Base-by-base conservation (phyloP, 2,888 invertebrate species). In the Trissolcus japonicus region DNA sequence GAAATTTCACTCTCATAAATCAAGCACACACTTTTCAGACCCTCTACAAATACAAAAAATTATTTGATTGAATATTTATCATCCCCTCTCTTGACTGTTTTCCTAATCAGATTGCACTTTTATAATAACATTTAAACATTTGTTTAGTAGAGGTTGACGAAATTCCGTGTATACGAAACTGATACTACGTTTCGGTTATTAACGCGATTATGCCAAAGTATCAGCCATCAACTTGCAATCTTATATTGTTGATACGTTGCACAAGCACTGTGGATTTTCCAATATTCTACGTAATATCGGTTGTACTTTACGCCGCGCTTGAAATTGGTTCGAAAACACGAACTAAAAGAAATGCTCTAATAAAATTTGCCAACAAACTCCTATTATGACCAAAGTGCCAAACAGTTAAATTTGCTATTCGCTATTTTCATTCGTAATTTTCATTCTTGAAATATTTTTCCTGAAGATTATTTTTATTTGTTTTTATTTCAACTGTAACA, bases 131-230 rank as follows among this genome's bases (percentile, higher is more conserved):
- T n/a, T n/a, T n/a, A 11, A 35, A 35, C 35, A 11, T 9, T 9
- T 9, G 9, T 35, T 35, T 2, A 35, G 2, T 35, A 35, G 1
- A 1, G 2, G 9, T 35, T 11, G 11, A 35, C 35, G 9, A 35
- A 9, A 35, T 35, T 35, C 2, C 1, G 35, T 6, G 11, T 7
- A n/a, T 50, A 41, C 43, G 62, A 71, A 71, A 62, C 43, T 62
- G 43, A 63, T 63, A 71, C 46, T 46, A 48, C 35, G 29, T 43
- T 50, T 56, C 53, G 71, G 71, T 63, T 57, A 35, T 43, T 53
- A 71, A 63, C 56, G n/a, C 56, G 57, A 63, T 63, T 56, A 63
- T 46, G 53, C 51, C 53, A 17, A 41, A 57, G 57, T 46, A 51
- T 63, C 41, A 35, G 35, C 57, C 19, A 48, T 68, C 54, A 68